Percentiles rank a stretch among this genome's conserved stretches.
Conservation (phyloP, 2,797 vertebrate species). For the Naso thynnoides region DNA sequence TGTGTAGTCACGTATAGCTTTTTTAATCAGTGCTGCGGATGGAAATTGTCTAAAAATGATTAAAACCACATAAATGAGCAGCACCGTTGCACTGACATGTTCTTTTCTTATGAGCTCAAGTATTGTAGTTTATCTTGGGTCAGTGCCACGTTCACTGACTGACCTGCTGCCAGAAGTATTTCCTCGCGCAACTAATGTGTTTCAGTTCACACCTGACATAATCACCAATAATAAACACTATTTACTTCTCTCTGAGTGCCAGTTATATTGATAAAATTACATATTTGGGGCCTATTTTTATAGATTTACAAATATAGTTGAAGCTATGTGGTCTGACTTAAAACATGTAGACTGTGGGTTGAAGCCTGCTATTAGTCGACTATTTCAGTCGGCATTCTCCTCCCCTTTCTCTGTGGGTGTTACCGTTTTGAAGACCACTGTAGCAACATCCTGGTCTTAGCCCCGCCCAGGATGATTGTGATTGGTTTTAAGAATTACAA, state of each 20-base stretch:
- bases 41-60: neutral
- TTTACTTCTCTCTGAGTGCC: neutral
- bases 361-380: too few species aligned
- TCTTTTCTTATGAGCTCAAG: neutral
- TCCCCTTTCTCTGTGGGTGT: too few species aligned
- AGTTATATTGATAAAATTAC: neutral
- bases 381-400: too few species aligned
- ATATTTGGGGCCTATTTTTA: neutral
- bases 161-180: neutral
- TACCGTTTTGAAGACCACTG: too few species aligned
- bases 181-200: neutral
- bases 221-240: neutral
- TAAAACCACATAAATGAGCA: neutral
- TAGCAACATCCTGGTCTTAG: too few species aligned
- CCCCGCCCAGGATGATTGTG: too few species aligned
- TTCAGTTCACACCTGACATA: neutral
- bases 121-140: neutral
- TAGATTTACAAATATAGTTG: too few species aligned
- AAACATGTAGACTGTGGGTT: too few species aligned
- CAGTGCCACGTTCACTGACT: fast-evolving
- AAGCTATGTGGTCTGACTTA: too few species aligned
- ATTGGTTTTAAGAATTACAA: neutral
- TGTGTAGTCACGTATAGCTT: neutral
- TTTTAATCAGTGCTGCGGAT: neutral
- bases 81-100: neutral